Evolutionary conservation across 1,140 invertebrate species (phyloP), one percentile per base, ranked within the genome.

Genomic region (Varroa destructor): DNA sequence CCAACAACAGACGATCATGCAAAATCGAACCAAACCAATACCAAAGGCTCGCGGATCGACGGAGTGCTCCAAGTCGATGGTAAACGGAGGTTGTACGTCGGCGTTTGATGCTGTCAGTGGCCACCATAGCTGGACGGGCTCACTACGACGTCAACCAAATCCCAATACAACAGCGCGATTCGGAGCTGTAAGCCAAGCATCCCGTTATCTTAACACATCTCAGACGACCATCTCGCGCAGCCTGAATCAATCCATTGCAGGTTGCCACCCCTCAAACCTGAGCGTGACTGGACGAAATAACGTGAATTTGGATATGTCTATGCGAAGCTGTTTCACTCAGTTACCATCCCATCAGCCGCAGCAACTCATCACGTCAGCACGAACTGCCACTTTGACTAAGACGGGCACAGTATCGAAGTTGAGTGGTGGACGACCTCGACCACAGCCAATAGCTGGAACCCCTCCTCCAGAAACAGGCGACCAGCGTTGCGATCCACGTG

Each of bases 401-500:
- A 74, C 74, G 76, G 78, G 74, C 79, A 81, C 76, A 14, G 40
- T 67, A 36, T 43, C 61, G 40, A 67, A 67, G 8, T 36, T 55
- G 82, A 51, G 46, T 8, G 84, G 56, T 81, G 84, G 61, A 54
- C 82, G 88, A 73, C 89, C 89, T 0, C 81, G 89, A 74, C 90
- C 90, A 4, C 89, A 91, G 76, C 90, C 91, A 12, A 92, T 93
- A 74, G 87, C 90, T n/a, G 76, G 77, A 25, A 80, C 79, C 3
- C 78, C 79, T 6, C 78, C 79, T 1, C 78, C 78, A 4, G 78
- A 79, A 51, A 8, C 8, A 8, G 46, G 46, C 46, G 37, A 75
- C n/a, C 88, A 90, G 76, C 87, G 88, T 79, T 90, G 88, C 79
- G 89, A 91, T 79, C 84, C 87, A 43, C 90, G 90, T 80, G 87